Evolutionary conservation across 2,797 vertebrate species (phyloP).

Genomic region (Lemur catta): DNA sequence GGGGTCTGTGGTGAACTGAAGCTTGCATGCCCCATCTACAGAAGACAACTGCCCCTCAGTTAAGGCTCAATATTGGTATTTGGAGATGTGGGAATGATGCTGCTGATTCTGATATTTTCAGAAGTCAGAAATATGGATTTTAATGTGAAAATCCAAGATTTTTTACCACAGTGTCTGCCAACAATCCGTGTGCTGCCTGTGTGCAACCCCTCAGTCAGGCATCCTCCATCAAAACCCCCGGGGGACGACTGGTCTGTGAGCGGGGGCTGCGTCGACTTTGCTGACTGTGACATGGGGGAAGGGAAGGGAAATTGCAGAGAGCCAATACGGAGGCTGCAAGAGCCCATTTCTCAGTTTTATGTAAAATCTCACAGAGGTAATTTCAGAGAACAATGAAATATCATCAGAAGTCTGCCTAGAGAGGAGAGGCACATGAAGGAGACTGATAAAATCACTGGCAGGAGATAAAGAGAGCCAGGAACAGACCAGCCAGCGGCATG

Average conservation of each 20-base stretch:
- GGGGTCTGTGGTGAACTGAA: neutral
- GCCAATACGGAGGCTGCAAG: neutral
- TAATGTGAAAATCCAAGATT: neutral
- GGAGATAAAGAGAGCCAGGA: neutral
- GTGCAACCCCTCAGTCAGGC: neutral
- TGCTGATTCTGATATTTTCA: neutral
- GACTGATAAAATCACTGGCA: neutral
- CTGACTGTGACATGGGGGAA: neutral
- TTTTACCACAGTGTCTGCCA: neutral
- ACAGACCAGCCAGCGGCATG: neutral
- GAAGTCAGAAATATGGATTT: neutral
- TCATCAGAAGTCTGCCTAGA: conserved; percentile 9
- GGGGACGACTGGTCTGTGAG: neutral
- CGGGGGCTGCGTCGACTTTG: neutral
- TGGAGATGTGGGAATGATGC: neutral
- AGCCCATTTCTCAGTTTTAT: conserved; percentile 30
- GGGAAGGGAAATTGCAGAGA: neutral
- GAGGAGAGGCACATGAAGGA: accelerated
- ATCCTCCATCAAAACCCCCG: neutral
- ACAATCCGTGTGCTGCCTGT: neutral
- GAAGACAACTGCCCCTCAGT: neutral
- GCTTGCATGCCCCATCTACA: neutral
- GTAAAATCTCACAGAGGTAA: conserved; percentile 37
- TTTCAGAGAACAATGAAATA: conserved; percentile 30
- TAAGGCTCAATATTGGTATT: neutral